A percentile compares a stretch with the other conserved stretches of the same genome.
Evolutionary conservation across 1,140 invertebrate species (phyloP).

Genomic region (Zaprionus inermis): DNA sequence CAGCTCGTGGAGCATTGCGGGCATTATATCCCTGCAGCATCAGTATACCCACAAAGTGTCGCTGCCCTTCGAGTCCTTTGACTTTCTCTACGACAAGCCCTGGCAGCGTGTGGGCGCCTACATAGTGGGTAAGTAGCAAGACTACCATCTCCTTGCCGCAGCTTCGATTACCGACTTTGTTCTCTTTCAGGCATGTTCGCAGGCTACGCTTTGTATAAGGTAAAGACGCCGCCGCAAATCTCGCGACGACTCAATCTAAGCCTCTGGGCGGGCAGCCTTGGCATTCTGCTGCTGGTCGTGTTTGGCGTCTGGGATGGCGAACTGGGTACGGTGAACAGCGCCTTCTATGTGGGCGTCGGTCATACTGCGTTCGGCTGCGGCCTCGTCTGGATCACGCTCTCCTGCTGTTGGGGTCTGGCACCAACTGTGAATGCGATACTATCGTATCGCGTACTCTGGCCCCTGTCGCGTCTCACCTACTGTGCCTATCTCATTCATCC

Average conservation of each 20-base stretch:
- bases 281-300: conserved; percentile 88
- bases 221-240: conserved; percentile 88
- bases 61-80: conserved; percentile 92
- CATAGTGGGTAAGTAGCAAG: conserved; percentile 86
- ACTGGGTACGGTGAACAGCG: conserved; percentile 87
- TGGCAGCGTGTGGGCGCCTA: conserved; percentile 93
- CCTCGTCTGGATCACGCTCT: conserved; percentile 92
- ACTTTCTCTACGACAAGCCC: conserved; percentile 93
- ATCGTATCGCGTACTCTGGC: conserved; percentile 91
- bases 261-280: conserved; percentile 87
- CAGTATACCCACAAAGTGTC: conserved; percentile 91
- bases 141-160: background rate
- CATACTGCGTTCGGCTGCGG: conserved; percentile 90
- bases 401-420: conserved; percentile 91
- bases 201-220: conserved; percentile 90
- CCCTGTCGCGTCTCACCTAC: conserved; percentile 95
- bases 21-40: conserved; percentile 89
- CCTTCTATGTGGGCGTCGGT: conserved; percentile 88
- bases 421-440: conserved; percentile 90
- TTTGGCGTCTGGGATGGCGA: conserved; percentile 91
- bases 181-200: conserved; percentile 87
- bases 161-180: background rate
- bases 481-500: conserved; percentile 96
- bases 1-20: conserved; percentile 90
- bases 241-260: conserved; percentile 86